Conservation (phyloP, 2,797 vertebrate genomes). For the Glyptemys insculpta region DNA sequence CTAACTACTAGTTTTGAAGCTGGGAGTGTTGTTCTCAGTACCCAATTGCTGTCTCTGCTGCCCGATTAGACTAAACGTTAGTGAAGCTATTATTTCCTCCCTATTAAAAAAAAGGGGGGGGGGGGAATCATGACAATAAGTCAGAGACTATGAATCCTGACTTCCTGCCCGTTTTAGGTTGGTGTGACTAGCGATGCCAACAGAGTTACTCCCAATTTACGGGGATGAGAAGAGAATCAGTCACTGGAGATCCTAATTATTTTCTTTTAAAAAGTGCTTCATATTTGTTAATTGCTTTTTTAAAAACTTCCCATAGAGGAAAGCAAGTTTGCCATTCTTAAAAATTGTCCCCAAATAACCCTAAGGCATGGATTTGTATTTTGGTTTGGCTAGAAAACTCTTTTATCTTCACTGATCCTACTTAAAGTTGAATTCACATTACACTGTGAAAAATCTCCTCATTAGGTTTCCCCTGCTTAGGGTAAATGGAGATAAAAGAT, state of each 20-base stretch:
- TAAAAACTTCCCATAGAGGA: background rate
- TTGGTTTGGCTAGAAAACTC: background rate
- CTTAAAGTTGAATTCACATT: background rate
- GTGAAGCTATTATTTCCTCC: background rate
- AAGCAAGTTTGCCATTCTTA: background rate
- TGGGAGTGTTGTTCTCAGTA: background rate
- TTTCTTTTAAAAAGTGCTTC: too few species aligned
- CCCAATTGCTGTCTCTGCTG: background rate
- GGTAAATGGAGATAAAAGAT: background rate
- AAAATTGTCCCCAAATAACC: background rate
- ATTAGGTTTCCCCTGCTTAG: background rate
- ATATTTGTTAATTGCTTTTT: too few species aligned
- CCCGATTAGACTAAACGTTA: background rate
- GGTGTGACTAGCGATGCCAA: background rate
- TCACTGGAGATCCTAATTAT: background rate
- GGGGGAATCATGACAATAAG: background rate
- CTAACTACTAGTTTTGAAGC: background rate
- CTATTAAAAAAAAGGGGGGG: background rate
- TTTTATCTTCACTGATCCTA: background rate
- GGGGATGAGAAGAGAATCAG: background rate
- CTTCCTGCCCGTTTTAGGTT: background rate
- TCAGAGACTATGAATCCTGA: background rate
- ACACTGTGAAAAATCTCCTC: background rate
- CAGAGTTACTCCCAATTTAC: background rate
- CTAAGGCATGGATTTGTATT: background rate